These are phyloP conservation scores for Aleiodes testaceus DNA, from an alignment of 2,888 invertebrate species.

Conservation along the genomic window DNA sequence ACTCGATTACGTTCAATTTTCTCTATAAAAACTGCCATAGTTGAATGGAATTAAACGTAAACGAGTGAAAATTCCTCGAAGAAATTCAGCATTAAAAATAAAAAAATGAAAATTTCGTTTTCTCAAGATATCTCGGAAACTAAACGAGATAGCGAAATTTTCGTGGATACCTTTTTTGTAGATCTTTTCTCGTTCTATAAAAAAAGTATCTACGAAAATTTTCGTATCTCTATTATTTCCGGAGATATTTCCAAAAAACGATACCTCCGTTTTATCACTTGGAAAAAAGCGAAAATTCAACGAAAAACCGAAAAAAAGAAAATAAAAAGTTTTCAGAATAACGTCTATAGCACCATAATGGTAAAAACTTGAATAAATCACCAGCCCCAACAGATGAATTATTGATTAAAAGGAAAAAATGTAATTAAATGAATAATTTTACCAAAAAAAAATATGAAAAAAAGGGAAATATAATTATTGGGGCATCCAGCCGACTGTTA, in stretches of 20 bases:
- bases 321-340: conserved; percentile 55
- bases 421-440: not conserved
- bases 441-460: conserved; percentile 19
- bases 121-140: not conserved
- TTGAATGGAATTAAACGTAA: conserved; percentile 46
- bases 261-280: not conserved
- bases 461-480: conserved; percentile 52
- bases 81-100: not conserved
- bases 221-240: not conserved
- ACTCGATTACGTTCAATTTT: conserved; percentile 47
- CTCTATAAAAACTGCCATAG: conserved; percentile 57
- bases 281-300: conserved; percentile 29
- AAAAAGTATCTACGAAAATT: not conserved
- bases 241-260: not conserved
- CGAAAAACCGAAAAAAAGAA: conserved; percentile 41
- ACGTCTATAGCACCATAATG: conserved; percentile 53
- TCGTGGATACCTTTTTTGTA: not conserved
- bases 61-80: conserved; percentile 2
- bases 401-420: conserved; percentile 34
- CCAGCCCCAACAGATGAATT: conserved; percentile 51
- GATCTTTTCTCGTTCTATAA: not conserved
- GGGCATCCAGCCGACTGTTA: conserved; percentile 57
- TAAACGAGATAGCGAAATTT: not conserved
- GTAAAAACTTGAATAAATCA: conserved; percentile 58
- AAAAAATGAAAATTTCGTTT: not conserved